Conservation (phyloP, 2,888 invertebrate species). For the Pogonocherus hispidulus region DNA sequence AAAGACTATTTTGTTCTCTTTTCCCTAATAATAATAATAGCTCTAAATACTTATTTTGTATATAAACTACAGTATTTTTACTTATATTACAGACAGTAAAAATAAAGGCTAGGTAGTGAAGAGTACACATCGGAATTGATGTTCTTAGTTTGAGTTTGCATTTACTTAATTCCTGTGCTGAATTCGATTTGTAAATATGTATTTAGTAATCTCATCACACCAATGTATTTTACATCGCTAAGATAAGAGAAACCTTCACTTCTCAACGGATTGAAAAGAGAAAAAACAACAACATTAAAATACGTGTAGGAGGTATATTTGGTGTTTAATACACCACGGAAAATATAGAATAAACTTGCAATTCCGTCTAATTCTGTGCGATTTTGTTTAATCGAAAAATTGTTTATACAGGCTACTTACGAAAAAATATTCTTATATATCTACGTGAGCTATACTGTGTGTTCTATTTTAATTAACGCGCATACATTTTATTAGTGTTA, state of each 20-base stretch:
- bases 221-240: background rate
- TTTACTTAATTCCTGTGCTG: slow-evolving; percentile 8
- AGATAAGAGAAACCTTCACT: slow-evolving; percentile 10
- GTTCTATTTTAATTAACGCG: too few species aligned
- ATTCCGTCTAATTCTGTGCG: background rate
- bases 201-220: slow-evolving; percentile 26
- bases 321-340: slow-evolving; percentile 14
- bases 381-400: too few species aligned
- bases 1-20: too few species aligned
- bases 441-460: too few species aligned
- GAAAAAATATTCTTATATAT: too few species aligned
- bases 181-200: slow-evolving; percentile 26
- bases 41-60: too few species aligned
- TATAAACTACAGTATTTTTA: too few species aligned
- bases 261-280: background rate
- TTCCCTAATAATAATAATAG: too few species aligned
- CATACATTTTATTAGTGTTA: too few species aligned
- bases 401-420: too few species aligned
- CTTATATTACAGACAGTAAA: too few species aligned
- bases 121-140: background rate
- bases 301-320: slow-evolving; percentile 17
- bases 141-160: slow-evolving; percentile 20
- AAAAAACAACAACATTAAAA: slow-evolving; percentile 28
- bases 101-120: too few species aligned
- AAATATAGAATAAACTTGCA: background rate